A percentile compares a stretch with the other conserved stretches of the same genome.
phyloP scores from a whole-genome alignment of 2,888 invertebrate genomes.

The Apomyelois bistriatella region DNA sequence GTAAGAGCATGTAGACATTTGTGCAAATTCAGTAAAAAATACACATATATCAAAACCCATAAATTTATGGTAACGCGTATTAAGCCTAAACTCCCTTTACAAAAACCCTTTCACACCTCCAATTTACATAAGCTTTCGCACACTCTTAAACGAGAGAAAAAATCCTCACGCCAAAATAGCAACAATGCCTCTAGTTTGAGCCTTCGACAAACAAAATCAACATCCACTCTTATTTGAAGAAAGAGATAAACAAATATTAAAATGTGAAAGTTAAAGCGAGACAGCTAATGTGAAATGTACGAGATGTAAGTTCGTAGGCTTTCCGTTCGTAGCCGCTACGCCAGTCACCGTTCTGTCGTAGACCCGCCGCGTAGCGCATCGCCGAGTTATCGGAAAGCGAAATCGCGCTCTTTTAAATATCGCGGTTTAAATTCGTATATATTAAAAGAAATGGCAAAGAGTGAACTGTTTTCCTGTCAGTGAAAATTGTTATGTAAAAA shows the following conservation, averaged over 20 bases:
- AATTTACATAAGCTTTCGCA: conserved; percentile 26
- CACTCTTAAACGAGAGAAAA: conserved; percentile 25
- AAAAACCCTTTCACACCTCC: conserved; percentile 19
- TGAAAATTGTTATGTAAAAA: conserved; percentile 67
- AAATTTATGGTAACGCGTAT: conserved; percentile 20
- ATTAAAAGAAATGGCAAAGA: conserved; percentile 33
- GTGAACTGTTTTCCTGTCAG: conserved; percentile 38
- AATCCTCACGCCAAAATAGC: conserved; percentile 46
- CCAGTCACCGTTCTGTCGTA: conserved; percentile 66
- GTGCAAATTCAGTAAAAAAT: neutral
- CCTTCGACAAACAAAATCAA: conserved; percentile 56
- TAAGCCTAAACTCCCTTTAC: conserved; percentile 18
- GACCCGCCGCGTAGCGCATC: conserved; percentile 54
- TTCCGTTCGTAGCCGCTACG: conserved; percentile 40
- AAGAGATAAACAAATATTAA: conserved; percentile 34
- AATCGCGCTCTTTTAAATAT: conserved; percentile 16
- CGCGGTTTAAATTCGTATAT: conserved; percentile 13
- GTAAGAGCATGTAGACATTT: too few species aligned
- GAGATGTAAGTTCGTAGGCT: conserved; percentile 39
- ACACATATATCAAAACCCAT: neutral
- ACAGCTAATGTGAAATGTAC: conserved; percentile 19
- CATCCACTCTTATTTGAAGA: conserved; percentile 49
- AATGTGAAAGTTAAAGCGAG: conserved; percentile 27
- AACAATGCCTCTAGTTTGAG: conserved; percentile 64
- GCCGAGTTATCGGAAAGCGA: conserved; percentile 37